Evolutionary conservation across 2,797 vertebrate genomes (phyloP).

Genomic region (Amblyraja radiata): DNA sequence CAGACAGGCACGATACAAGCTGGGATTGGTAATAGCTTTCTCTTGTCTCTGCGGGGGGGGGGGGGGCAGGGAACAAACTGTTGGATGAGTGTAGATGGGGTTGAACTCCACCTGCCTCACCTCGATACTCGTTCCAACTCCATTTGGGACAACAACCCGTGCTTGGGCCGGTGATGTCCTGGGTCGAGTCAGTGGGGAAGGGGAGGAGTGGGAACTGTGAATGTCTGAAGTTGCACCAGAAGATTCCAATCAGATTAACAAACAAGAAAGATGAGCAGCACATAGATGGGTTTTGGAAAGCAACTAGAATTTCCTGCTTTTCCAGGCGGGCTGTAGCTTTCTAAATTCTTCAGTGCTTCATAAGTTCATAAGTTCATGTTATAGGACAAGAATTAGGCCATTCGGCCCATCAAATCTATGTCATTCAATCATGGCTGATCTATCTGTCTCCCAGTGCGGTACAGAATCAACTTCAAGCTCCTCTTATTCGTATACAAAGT

Average conservation of each 20-base stretch:
- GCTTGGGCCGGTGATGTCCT: not conserved
- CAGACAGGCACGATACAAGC: not conserved
- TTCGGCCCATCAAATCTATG: too few species aligned
- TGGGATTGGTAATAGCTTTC: not conserved
- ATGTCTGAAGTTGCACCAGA: not conserved
- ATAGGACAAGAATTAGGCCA: too few species aligned
- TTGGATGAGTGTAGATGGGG: not conserved
- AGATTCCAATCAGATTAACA: not conserved
- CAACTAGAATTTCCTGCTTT: slow-evolving; percentile 1
- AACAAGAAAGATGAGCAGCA: not conserved
- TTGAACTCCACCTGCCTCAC: not conserved
- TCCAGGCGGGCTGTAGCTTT: not conserved
- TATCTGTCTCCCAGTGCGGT: too few species aligned
- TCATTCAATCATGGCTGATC: too few species aligned
- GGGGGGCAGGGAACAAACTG: not conserved
- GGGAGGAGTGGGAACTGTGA: not conserved
- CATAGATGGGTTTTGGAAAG: slow-evolving; percentile 15
- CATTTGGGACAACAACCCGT: not conserved
- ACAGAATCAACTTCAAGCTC: too few species aligned
- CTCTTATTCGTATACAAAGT: too few species aligned
- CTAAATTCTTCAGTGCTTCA: not conserved
- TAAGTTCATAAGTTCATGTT: too few species aligned
- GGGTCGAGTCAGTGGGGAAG: not conserved
- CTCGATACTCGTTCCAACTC: not conserved
- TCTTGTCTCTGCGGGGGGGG: too few species aligned